Base-by-base conservation (phyloP, 1,140 invertebrate species). In the Diorhabda elongata region DNA sequence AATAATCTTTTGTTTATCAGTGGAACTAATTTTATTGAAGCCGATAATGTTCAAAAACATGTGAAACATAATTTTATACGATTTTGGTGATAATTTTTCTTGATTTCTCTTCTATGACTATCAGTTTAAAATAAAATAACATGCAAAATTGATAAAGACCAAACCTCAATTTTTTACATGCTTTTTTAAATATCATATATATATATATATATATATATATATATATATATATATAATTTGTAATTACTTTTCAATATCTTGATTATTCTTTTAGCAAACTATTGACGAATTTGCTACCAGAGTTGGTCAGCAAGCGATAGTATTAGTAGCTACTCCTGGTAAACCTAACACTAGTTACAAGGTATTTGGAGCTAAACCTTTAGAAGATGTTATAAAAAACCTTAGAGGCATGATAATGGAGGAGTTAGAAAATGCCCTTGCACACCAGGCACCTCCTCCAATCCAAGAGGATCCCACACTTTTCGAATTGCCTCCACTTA, bases 271-370 rank as follows among this genome's bases (percentile, higher is more conserved):
- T 4, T 80, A 97, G 90, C 89, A 97, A 92, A 94, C 95, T 7
- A 98, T 98, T 79, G 96, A 98, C 79, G 97, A 98, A 82, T 98
- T 98, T 83, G 94, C 96, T 60, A 97, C 95, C 0, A 85, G 97
- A 69, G 96, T 98, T 59, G 97, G 97, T n/a, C 96, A 98, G 80
- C 97, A 98, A 82, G 97, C 97, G 0, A 90, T 98, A 56, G 95
- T 98, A 43, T 84, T 98, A 78, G 95, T 98, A 66, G 95, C 95
- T 60, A 98, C 96, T 41, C 97, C 97, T 0, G 95, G 96, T n/a
- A 98, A 98, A 84, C 92, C 94, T 76, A 93, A 94, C 84, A 94
- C 94, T 75, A 96, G 93, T 83, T 96, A 95, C 82, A 96, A 96
- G 84, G 96, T 97, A 63, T 98, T 98, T 84, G 96, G 96, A 9